Percentiles rank a stretch among this genome's conserved stretches.
Evolutionary conservation across 2,113 vertebrate genomes (phyloP).

Genomic region (Muntiacus muntjak): DNA sequence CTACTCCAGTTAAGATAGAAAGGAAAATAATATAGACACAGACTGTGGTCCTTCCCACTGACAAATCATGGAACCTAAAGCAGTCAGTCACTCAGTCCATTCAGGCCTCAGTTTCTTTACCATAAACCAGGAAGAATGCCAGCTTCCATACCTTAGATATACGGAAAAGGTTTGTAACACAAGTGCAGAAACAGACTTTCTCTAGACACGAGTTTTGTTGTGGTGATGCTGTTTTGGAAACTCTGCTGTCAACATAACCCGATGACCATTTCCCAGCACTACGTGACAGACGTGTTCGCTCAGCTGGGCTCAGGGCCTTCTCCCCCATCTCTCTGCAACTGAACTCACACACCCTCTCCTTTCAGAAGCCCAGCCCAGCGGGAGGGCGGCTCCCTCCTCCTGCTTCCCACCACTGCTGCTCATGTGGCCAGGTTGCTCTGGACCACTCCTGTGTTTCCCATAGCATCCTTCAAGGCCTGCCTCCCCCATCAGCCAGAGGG

Average conservation of each 20-base stretch:
- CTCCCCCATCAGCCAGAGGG: not conserved
- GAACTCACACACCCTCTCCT: not conserved
- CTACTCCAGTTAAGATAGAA: not conserved
- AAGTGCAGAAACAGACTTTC: not conserved
- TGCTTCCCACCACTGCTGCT: too few relatives aligned
- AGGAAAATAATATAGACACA: rapidly evolving
- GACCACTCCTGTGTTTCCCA: not conserved
- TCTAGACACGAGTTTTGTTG: not conserved
- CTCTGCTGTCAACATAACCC: not conserved
- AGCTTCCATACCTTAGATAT: not conserved
- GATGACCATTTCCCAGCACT: not conserved
- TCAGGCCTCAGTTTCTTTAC: not conserved
- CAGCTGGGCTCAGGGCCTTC: not conserved
- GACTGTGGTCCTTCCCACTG: not conserved
- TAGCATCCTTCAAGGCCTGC: not conserved
- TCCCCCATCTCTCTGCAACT: not conserved
- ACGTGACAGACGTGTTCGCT: not conserved
- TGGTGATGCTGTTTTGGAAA: not conserved
- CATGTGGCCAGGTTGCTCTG: not conserved
- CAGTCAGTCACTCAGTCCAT: not conserved
- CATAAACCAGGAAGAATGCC: not conserved
- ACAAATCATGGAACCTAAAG: not conserved
- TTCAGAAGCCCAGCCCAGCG: not conserved
- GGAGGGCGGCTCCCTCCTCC: not conserved
- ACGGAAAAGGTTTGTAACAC: not conserved